These are phyloP conservation scores for Zaprionus bogoriensis DNA, from an alignment of 2,888 invertebrate species.

Conservation along the genomic window DNA sequence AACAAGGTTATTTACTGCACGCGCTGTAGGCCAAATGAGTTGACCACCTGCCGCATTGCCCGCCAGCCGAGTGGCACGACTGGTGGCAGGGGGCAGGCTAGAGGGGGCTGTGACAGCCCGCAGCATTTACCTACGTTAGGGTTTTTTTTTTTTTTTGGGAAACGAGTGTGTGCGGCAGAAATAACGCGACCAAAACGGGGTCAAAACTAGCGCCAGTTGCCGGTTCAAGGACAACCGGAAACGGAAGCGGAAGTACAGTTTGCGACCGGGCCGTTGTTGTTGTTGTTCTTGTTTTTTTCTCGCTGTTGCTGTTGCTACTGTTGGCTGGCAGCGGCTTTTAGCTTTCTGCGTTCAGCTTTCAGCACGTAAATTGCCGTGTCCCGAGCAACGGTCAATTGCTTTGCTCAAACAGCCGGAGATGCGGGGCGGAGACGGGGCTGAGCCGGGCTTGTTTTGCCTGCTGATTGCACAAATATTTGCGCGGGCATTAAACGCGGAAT, in stretches of 20 bases:
- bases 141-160: conserved; percentile 15
- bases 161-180: conserved; percentile 33
- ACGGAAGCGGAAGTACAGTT: conserved; percentile 54
- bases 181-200: conserved; percentile 32
- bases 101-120: background rate
- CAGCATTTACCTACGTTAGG: conserved; percentile 17
- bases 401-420: conserved; percentile 67
- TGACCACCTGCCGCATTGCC: conserved; percentile 2
- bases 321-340: conserved; percentile 13
- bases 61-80: conserved; percentile 2
- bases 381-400: conserved; percentile 72
- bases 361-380: conserved; percentile 51
- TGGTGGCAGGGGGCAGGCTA: background rate
- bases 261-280: conserved; percentile 44
- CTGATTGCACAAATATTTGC: conserved; percentile 79
- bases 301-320: conserved; percentile 10
- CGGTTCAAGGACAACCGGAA: conserved; percentile 62
- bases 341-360: too few species aligned
- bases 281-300: conserved; percentile 11
- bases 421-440: conserved; percentile 44
- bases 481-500: conserved; percentile 75
- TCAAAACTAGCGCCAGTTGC: conserved; percentile 3
- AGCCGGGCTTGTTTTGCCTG: conserved; percentile 75
- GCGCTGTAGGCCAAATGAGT: conserved; percentile 28
- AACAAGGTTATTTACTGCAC: conserved; percentile 72